A percentile compares a stretch with the other conserved stretches of the same genome.
Evolutionary conservation across 1,140 invertebrate species (phyloP).

Genomic region (Drosophila pachea): DNA sequence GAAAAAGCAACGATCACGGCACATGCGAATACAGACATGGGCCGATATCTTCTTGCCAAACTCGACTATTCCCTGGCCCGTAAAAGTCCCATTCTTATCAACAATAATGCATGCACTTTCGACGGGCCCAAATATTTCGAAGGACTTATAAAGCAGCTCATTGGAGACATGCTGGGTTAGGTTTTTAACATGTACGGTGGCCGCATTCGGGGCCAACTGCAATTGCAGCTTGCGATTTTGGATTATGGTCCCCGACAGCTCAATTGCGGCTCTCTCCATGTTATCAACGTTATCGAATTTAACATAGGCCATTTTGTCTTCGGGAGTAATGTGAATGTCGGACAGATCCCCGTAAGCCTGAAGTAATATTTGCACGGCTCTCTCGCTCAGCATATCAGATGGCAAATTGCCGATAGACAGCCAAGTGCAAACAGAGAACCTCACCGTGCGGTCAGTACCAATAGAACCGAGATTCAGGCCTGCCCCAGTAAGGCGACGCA

Average conservation of each 20-base stretch:
- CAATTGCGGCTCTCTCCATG: constrained; percentile 96
- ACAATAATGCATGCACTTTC: constrained; percentile 96
- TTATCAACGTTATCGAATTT: constrained; percentile 96
- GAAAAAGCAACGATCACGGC: constrained; percentile 95
- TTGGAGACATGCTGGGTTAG: constrained; percentile 95
- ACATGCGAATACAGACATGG: constrained; percentile 89
- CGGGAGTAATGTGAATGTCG: constrained; percentile 95
- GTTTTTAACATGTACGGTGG: constrained; percentile 95
- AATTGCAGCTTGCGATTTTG: constrained; percentile 93
- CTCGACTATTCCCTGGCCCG: constrained; percentile 97
- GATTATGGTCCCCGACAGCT: constrained; percentile 92
- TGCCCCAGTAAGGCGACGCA: constrained; percentile 88
- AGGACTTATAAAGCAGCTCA: constrained; percentile 94
- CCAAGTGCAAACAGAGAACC: constrained; percentile 94
- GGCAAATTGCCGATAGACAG: constrained; percentile 99
- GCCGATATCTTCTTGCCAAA: constrained; percentile 95
- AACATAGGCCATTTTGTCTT: constrained; percentile 98
- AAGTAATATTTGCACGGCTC: constrained; percentile 91
- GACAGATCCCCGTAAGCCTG: constrained; percentile 90
- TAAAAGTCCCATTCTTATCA: constrained; percentile 96
- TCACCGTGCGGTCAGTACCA: constrained; percentile 90
- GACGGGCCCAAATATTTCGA: constrained; percentile 95
- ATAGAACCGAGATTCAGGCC: constrained; percentile 93
- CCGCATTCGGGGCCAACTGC: constrained; percentile 95
- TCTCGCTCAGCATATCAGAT: constrained; percentile 98